These are phyloP conservation scores for Lepidurus couesii DNA, from an alignment of 1,140 invertebrate genomes.

Conservation along the genomic window DNA sequence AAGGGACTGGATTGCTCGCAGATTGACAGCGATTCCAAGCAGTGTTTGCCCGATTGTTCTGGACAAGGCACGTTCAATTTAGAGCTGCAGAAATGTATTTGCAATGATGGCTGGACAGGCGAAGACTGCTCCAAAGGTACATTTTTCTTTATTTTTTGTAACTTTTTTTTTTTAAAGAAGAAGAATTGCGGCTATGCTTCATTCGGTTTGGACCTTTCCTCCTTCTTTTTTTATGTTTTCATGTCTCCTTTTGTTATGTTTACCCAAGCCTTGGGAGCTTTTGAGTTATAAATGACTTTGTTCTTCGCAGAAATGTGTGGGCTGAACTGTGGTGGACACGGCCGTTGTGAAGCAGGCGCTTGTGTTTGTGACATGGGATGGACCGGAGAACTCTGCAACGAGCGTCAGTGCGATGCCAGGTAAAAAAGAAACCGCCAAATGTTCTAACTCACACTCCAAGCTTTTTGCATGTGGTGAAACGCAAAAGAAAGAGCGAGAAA, in stretches of 20 bases:
- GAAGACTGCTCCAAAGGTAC: conserved; percentile 83
- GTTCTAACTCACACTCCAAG: not conserved
- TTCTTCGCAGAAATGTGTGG: conserved; percentile 53
- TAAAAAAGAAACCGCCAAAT: not conserved
- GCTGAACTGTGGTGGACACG: conserved; percentile 83
- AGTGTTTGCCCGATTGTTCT: conserved; percentile 90
- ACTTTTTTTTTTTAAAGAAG: no score
- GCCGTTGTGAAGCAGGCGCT: conserved; percentile 78
- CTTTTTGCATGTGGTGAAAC: not conserved
- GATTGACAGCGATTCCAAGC: conserved; percentile 84
- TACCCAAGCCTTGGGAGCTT: no score
- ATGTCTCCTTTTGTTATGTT: no score
- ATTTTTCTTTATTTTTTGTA: not conserved
- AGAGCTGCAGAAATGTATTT: conserved; percentile 82
- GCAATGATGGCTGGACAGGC: conserved; percentile 86
- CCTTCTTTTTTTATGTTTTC: no score
- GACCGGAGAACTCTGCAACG: conserved; percentile 74
- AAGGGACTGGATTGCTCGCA: conserved; percentile 85
- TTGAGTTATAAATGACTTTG: no score
- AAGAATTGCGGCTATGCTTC: no score
- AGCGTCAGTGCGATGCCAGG: conserved; percentile 64
- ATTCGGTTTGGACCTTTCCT: no score
- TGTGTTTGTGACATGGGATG: conserved; percentile 85
- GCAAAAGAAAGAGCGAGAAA: not conserved
- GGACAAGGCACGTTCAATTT: conserved; percentile 91